Percentiles rank a stretch among this genome's conserved stretches.
Conservation (phyloP, 35 echinoderm and acorn worm genomes). For the Stichopus chloronotus region DNA sequence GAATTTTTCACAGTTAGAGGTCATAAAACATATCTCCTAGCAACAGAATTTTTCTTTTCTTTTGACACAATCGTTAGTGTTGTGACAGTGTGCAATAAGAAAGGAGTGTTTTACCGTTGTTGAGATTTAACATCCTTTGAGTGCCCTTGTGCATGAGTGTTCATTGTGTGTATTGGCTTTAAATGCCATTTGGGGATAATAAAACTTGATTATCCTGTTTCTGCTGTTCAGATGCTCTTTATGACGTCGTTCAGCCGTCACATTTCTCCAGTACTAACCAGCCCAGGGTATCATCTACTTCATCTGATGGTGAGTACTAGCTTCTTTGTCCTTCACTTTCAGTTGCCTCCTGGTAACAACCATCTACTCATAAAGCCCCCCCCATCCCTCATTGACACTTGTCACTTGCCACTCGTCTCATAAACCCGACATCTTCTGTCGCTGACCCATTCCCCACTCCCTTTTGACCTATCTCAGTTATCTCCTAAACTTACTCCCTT, state of each 20-base stretch:
- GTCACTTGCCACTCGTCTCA: background rate
- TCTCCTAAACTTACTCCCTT: background rate
- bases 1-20: no score
- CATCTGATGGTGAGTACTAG: conserved; percentile 17
- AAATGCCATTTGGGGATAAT: no score
- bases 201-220: background rate
- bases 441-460: conserved; percentile 20
- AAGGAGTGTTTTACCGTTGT: no score
- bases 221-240: background rate
- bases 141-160: no score
- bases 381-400: background rate
- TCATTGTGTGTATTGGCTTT: no score
- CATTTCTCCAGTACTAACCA: background rate
- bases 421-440: background rate
- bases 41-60: no score
- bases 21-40: no score
- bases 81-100: no score
- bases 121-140: no score
- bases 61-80: no score
- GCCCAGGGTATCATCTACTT: conserved; percentile 8
- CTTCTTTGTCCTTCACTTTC: background rate
- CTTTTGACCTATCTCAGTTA: background rate
- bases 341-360: background rate
- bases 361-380: background rate
- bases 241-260: conserved; percentile 15